Evolutionary conservation across 2,113 vertebrate species (phyloP).

Genomic region (Corythaixoides concolor): DNA sequence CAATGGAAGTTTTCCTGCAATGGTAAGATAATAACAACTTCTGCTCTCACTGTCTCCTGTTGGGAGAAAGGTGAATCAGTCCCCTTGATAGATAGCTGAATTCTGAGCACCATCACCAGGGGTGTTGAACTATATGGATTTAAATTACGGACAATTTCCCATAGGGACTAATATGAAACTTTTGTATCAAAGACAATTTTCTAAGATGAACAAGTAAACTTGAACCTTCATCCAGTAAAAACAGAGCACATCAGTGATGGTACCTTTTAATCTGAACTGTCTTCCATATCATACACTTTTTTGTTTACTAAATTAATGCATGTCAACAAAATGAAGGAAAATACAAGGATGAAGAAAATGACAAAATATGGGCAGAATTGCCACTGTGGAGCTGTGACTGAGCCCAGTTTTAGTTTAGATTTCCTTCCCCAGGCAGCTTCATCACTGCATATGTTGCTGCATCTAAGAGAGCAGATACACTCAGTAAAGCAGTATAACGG

Average conservation of each 20-base stretch:
- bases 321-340: not conserved
- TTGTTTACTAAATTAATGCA: not conserved
- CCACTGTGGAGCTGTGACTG: not conserved
- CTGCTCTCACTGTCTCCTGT: slow-evolving; percentile 21
- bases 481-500: not conserved
- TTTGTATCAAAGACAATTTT: slow-evolving; percentile 21
- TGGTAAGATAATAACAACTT: slow-evolving; percentile 38
- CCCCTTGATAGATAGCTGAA: slow-evolving; percentile 29
- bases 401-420: not conserved
- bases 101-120: slow-evolving; percentile 17
- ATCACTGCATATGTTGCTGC: not conserved
- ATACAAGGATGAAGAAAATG: not conserved
- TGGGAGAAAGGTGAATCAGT: slow-evolving; percentile 37
- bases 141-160: slow-evolving; percentile 30
- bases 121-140: slow-evolving; percentile 37
- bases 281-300: not conserved
- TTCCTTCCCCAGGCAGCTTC: not conserved
- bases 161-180: not conserved
- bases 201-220: not conserved
- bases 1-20: slow-evolving; percentile 30
- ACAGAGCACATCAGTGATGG: not conserved
- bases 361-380: not conserved
- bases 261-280: not conserved
- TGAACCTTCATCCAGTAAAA: not conserved
- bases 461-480: not conserved